phyloP scores from a whole-genome alignment of 2,113 vertebrate genomes.

The Scomber japonicus region DNA sequence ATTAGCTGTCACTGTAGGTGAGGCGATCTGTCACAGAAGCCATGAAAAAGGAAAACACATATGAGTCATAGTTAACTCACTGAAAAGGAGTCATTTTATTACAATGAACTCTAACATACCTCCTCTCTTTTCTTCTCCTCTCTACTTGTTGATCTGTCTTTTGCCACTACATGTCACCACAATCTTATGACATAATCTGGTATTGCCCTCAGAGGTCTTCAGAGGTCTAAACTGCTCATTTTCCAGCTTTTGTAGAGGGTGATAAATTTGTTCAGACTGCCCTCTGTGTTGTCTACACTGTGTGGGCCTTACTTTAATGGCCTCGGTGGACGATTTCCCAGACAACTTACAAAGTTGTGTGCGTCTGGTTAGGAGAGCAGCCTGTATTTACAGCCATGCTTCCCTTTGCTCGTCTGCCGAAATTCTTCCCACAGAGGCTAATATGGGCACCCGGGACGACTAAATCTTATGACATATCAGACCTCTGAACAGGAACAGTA shows the following conservation, averaged over 20 bases:
- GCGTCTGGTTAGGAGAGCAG: constrained; percentile 33
- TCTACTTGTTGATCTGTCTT: constrained; percentile 28
- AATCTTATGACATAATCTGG: constrained; percentile 8
- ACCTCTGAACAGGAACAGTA: constrained; percentile 64
- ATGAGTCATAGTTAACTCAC: constrained; percentile 28
- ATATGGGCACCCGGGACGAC: constrained; percentile 38
- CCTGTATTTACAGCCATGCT: constrained; percentile 63
- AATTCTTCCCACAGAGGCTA: constrained; percentile 41
- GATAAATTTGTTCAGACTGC: constrained; percentile 8
- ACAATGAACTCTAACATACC: background rate
- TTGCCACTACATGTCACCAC: background rate
- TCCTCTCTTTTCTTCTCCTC: background rate
- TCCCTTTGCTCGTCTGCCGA: constrained; percentile 20
- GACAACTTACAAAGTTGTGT: constrained; percentile 43
- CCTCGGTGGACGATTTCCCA: constrained; percentile 35
- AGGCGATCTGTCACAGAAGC: constrained; percentile 47
- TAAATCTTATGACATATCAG: constrained; percentile 72
- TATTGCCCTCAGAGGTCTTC: background rate
- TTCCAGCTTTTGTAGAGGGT: background rate
- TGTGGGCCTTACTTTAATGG: constrained; percentile 29
- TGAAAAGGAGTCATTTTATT: constrained; percentile 49
- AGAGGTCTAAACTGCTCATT: background rate
- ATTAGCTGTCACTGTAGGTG: constrained; percentile 69
- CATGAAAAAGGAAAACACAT: constrained; percentile 28
- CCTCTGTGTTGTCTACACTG: constrained; percentile 21